Conservation (phyloP, 2,113 vertebrate genomes). For the Phalacrocorax pelagicus region DNA sequence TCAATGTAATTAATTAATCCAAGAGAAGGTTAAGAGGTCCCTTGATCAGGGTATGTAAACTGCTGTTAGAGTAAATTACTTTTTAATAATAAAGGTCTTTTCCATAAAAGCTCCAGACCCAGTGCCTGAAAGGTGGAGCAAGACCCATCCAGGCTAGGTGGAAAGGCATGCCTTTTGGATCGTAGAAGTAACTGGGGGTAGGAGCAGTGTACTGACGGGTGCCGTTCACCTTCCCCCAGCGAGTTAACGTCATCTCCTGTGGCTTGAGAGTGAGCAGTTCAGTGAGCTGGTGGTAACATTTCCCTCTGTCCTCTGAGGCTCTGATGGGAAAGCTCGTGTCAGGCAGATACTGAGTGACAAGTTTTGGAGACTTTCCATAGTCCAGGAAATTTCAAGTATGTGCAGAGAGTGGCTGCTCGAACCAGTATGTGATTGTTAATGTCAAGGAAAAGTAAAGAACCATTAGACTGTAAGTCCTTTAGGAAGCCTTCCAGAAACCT, state of each 20-base stretch:
- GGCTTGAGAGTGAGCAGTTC: not conserved
- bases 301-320: not conserved
- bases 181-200: not conserved
- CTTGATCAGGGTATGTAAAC: not conserved
- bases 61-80: not conserved
- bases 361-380: not conserved
- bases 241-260: not conserved
- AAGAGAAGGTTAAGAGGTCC: not conserved
- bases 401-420: not conserved
- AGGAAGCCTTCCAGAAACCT: not conserved
- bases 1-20: not conserved
- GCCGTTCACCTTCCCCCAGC: not conserved
- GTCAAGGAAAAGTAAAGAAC: not conserved
- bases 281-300: not conserved
- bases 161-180: not conserved
- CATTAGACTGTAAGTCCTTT: not conserved
- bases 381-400: not conserved
- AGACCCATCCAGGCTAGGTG: not conserved
- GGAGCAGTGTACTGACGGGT: accelerated
- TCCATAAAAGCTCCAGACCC: not conserved
- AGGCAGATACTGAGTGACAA: not conserved
- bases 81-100: not conserved
- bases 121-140: not conserved
- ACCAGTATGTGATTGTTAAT: not conserved
- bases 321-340: not conserved